Evolutionary conservation across 2,888 invertebrate genomes (phyloP).

Genomic region (Cybosia mesomella): DNA sequence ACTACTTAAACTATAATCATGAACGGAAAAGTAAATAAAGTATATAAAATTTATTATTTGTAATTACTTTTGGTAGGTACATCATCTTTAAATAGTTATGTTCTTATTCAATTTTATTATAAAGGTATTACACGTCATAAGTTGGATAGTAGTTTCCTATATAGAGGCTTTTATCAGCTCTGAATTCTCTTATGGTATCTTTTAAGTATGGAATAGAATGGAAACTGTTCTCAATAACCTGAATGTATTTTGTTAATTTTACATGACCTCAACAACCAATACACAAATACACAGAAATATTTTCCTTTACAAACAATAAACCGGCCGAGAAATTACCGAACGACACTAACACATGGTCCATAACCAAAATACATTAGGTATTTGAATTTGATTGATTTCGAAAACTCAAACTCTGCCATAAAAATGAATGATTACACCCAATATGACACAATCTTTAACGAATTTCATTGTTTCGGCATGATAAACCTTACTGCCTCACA

Average conservation of each 20-base stretch:
- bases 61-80: no score
- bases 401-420: background rate
- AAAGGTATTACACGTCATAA: no score
- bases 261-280: background rate
- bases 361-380: background rate
- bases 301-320: background rate
- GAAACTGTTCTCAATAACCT: background rate
- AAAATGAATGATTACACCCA: constrained; percentile 1
- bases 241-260: background rate
- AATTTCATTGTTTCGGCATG: background rate
- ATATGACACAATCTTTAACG: background rate
- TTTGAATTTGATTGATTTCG: constrained; percentile 1
- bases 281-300: background rate
- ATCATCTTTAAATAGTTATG: no score
- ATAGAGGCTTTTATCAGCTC: no score
- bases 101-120: no score
- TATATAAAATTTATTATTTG: no score
- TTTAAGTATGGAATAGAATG: no score
- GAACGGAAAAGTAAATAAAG: no score
- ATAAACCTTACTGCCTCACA: background rate
- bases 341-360: background rate
- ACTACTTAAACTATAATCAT: no score
- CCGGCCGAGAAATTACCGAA: background rate
- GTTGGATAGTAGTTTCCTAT: no score
- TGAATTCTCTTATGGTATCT: no score